Conservation (phyloP, 2,797 vertebrate species). For the Lacerta agilis region DNA sequence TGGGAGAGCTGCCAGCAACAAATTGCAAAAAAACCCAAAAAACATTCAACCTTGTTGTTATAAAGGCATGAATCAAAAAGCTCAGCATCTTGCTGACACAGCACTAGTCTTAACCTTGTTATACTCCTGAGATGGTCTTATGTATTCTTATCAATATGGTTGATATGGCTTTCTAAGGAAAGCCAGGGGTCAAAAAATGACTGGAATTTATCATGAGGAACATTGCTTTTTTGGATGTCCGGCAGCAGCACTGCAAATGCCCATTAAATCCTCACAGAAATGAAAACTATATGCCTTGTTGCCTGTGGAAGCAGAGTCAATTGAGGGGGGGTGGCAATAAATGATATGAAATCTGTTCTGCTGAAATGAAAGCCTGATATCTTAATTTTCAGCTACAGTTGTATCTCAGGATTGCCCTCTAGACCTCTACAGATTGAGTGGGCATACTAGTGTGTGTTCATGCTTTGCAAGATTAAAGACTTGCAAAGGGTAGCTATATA, state of each 20-base stretch:
- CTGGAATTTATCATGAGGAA: conserved; percentile 71
- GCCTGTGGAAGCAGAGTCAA: conserved; percentile 35
- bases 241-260: conserved; percentile 64
- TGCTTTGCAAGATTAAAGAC: conserved; percentile 24
- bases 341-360: conserved; percentile 42
- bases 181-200: conserved; percentile 76
- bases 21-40: conserved; percentile 68
- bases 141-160: conserved; percentile 76
- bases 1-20: conserved; percentile 78
- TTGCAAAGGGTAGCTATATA: conserved; percentile 3
- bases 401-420: conserved; percentile 46
- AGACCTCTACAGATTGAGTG: conserved; percentile 37
- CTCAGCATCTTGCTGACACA: conserved; percentile 78
- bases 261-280: conserved; percentile 65
- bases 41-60: conserved; percentile 76
- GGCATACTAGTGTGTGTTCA: background rate
- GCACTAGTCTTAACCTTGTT: conserved; percentile 79
- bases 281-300: conserved; percentile 51
- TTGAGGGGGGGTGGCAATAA: conserved; percentile 34
- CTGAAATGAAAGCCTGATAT: conserved; percentile 55
- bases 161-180: conserved; percentile 70
- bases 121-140: conserved; percentile 74
- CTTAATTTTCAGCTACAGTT: conserved; percentile 51
- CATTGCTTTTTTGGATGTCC: conserved; percentile 64
- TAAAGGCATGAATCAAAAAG: conserved; percentile 77